Percentiles rank a stretch among this genome's conserved stretches.
phyloP scores from a whole-genome alignment of 2,797 vertebrate species.

The Cercopithecus hamlyni region DNA sequence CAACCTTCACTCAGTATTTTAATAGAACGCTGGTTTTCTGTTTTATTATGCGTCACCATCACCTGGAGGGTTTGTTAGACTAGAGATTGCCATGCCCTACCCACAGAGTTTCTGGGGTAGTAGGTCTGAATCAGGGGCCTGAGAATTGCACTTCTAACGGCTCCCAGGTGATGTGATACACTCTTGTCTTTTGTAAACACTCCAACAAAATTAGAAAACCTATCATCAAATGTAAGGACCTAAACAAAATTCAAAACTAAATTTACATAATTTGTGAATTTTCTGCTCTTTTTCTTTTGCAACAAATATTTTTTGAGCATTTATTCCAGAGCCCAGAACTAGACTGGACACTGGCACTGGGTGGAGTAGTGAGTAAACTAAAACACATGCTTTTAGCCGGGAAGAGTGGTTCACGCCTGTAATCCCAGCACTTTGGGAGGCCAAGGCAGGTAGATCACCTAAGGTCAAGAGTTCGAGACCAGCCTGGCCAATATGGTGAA shows the following conservation, averaged over 20 bases:
- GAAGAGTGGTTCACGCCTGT: too few relatives aligned
- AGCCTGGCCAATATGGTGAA: too few relatives aligned
- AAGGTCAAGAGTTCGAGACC: too few relatives aligned
- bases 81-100: neutral
- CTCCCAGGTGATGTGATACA: neutral
- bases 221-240: neutral
- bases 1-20: neutral
- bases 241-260: slow-evolving; percentile 43
- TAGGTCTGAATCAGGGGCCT: neutral
- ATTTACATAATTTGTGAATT: neutral
- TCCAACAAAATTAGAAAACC: neutral
- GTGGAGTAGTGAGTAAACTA: neutral
- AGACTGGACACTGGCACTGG: neutral
- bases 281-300: neutral
- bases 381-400: neutral
- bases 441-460: too few relatives aligned
- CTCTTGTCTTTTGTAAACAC: neutral
- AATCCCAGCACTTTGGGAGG: too few relatives aligned
- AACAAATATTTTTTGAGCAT: slow-evolving; percentile 4
- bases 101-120: neutral
- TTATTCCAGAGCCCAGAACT: neutral
- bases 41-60: neutral
- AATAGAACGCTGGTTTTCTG: neutral
- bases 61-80: neutral
- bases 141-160: neutral